These are phyloP conservation scores for Cyanocitta stelleri DNA, from an alignment of 2,113 vertebrate species.

Conservation along the genomic window DNA sequence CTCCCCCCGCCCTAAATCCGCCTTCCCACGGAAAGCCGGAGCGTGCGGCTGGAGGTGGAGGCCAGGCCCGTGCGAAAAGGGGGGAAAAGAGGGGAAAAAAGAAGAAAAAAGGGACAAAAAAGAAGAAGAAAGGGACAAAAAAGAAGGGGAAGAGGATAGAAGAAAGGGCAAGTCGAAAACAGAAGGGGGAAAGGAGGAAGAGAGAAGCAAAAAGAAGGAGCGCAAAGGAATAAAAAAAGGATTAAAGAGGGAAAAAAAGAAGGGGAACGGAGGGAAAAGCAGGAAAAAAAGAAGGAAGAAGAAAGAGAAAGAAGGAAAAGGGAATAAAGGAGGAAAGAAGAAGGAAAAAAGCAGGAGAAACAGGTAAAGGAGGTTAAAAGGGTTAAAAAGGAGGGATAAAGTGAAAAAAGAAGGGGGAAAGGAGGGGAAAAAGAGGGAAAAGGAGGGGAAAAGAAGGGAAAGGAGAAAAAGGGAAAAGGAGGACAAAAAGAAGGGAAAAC, in stretches of 20 bases:
- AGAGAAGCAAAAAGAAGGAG: neutral
- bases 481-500: no score
- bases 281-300: neutral
- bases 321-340: neutral
- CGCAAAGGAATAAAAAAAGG: neutral
- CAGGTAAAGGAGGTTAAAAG: neutral
- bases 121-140: neutral
- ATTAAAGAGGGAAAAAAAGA: neutral
- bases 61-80: neutral
- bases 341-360: neutral
- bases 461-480: no score
- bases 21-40: neutral
- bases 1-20: neutral
- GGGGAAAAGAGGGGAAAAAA: neutral
- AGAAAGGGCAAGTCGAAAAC: neutral
- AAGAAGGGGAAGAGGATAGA: neutral
- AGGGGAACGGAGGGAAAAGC: neutral
- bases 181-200: neutral
- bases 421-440: no score
- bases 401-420: neutral
- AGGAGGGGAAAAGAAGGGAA: no score
- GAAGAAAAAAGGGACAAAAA: neutral
- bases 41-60: neutral
- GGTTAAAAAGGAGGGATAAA: neutral
- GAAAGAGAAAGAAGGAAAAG: neutral